Percentiles rank a stretch among this genome's conserved stretches.
These are phyloP conservation scores for Xylota segnis DNA, from an alignment of 2,888 invertebrate genomes.

Conservation along the genomic window DNA sequence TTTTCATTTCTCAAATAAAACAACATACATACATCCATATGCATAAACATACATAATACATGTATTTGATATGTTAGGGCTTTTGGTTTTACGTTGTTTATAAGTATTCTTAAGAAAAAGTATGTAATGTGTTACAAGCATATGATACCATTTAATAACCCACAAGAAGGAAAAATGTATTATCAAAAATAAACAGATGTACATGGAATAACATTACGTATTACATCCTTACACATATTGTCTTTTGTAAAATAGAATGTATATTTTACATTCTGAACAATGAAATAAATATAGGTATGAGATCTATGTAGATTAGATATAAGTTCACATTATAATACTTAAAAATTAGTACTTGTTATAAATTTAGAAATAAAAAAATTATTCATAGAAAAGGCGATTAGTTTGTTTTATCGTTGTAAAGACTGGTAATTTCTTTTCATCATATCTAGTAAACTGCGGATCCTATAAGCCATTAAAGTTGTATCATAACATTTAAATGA, in stretches of 20 bases:
- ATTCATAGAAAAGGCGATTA: neutral
- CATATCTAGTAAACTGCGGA: no score
- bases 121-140: neutral
- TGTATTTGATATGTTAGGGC: neutral
- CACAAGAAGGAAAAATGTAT: neutral
- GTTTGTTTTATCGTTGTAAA: no score
- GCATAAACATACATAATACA: neutral
- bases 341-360: constrained; percentile 9
- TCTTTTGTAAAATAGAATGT: neutral
- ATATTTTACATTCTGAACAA: neutral
- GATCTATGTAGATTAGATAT: constrained; percentile 8
- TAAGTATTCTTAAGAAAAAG: neutral
- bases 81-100: neutral
- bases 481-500: no score
- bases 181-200: neutral
- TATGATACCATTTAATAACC: neutral
- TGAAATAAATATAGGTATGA: neutral
- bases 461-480: no score
- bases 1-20: constrained; percentile 1
- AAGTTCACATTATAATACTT: constrained; percentile 25
- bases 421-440: no score
- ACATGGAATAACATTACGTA: neutral
- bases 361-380: constrained; percentile 26
- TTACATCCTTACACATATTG: no score
- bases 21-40: neutral